Conservation (phyloP, 2,113 vertebrate species). For the Strix uralensis region DNA sequence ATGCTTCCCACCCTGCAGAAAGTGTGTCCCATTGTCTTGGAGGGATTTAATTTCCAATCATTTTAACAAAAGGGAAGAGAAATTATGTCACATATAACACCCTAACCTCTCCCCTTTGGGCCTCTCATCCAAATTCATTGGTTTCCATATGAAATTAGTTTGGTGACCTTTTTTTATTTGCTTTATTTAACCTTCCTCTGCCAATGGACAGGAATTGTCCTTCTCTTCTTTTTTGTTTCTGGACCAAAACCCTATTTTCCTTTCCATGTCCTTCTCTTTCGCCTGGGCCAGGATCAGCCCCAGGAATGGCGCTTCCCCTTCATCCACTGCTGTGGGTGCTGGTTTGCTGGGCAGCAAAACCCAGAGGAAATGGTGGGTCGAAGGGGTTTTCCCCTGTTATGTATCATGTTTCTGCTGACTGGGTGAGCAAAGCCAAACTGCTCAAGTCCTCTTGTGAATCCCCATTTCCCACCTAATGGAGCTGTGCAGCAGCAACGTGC, state of each 20-base stretch:
- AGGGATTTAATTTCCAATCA: constrained; percentile 57
- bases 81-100: constrained; percentile 39
- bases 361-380: neutral
- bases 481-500: neutral
- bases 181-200: constrained; percentile 52
- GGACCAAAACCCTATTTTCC: neutral
- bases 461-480: neutral
- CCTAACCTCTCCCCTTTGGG: constrained; percentile 60
- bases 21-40: constrained; percentile 5
- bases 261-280: neutral
- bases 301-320: neutral
- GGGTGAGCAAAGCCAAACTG: neutral
- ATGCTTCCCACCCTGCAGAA: neutral
- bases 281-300: neutral
- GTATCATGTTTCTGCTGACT: neutral
- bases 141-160: constrained; percentile 57
- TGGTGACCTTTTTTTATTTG: constrained; percentile 29
- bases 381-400: neutral
- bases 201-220: neutral
- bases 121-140: constrained; percentile 65
- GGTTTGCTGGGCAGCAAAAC: neutral
- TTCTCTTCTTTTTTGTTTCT: neutral
- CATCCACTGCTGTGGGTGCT: neutral
- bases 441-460: neutral
- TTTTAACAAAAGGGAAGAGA: constrained; percentile 25